Base-by-base conservation (phyloP, 2,888 invertebrate species). In the Temnothorax ravouxi region DNA sequence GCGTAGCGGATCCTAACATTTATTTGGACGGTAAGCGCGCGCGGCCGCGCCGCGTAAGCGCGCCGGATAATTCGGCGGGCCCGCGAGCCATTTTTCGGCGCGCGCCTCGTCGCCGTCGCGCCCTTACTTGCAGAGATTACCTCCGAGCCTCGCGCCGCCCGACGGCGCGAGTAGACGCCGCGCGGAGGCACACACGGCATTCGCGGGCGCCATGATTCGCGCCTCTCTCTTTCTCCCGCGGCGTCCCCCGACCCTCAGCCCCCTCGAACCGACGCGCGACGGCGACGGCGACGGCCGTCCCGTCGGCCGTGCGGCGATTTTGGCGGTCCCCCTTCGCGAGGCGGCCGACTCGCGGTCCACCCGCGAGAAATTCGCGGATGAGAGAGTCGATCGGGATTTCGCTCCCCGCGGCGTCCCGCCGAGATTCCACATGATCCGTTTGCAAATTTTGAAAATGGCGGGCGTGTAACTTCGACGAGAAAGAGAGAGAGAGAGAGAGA, bases 361-460 rank as follows among this genome's bases (percentile, higher is more conserved):
- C 1, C 69, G 81, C 50, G 66, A 82, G 83, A 89, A 75, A 83
- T 84, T 83, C 61, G 41, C 8, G 13, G 13, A 13, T 0, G 13
- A 18, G 1, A 1, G 0, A 9, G 18, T 38, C 34, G 18, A 47
- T 62, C 25, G n/a, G 25, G 8, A n/a, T 41, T 8, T 6, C 54
- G 54, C n/a, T 3, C 21, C 21, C 21, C 52, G 41, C 41, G 41
- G 41, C 41, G 66, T 74, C 59, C 15, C 18, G 38, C 13, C 15
- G 15, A 6, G 38, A 6, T 5, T 64, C 34, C 9, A 38, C 34
- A 47, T 29, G 44, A 15, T 15, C 76, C 59, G 52, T 72, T 85
- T 84, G 74, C 74, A 34, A 88, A 91, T 92, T 94, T 94, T 93
- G 93, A 94, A 94, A 94, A 94, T 94, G 94, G 93, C 94, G 93